Evolutionary conservation across 2,113 vertebrate species (phyloP), one percentile per base, ranked within the genome.

Genomic region (Panthera tigris): DNA sequence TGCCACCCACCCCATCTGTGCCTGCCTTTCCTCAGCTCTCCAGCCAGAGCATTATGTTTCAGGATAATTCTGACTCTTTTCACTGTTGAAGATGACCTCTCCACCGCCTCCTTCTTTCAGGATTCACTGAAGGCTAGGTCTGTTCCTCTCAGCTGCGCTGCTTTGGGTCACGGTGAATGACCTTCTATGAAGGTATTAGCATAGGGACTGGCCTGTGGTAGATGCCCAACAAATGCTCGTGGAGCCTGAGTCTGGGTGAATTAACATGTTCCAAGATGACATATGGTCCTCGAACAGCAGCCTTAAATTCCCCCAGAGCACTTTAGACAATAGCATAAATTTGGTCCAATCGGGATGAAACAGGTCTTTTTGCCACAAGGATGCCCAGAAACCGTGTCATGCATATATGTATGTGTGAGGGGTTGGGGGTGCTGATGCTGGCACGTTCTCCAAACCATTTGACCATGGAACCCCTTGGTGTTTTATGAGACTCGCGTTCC

Each of bases 1-100:
- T 4, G 31, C 11, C 11, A 3, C 2, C 11, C 11, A 4, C 2
- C 18, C 41, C 36, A 1, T 23, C 29, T 7, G 1, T 41, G n/a
- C 41, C 50, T 88, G 50, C 31, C 11, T 83, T 45, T 63, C 71
- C 15, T 55, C 61, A 39, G n/a, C 19, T 78, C 19, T 80, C 36
- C 19, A 29, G 50, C 33, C 5, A 0, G 2, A 55, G 31, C 25
- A 11, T 36, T 45, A 1, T 29, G 4, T 41, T 68, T 68, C 50
- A 48, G 71, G 73, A 39, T 21, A 79, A 55, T 79, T 95, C 23
- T 48, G 39, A 45, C n/a, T 25, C 31, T 6, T 52, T n/a, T 83
- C 39, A 16, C 13, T 8, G 6, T 69, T 45, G 36, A 74, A 87
- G 88, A 11, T 36, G 39, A 81, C 45, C 63, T 39, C 5, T 65